Conservation (phyloP, 1,140 invertebrate genomes). For the Tetramorium simillimum region DNA sequence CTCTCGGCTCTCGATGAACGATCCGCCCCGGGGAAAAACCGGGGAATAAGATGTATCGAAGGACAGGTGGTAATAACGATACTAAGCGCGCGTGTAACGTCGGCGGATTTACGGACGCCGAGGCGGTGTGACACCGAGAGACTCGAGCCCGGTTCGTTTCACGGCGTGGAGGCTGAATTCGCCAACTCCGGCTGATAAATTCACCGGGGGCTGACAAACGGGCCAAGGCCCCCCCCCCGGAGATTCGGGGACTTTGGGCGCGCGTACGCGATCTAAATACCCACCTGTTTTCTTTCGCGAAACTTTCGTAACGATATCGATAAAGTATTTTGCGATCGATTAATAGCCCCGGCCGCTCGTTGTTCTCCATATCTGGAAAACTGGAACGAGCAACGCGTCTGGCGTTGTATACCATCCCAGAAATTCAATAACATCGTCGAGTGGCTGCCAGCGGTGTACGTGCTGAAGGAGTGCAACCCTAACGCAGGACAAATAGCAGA, state of each 20-base stretch:
- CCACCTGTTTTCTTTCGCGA: neutral
- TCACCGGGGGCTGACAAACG: neutral
- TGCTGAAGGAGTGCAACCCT: conserved; percentile 49
- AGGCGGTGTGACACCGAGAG: neutral
- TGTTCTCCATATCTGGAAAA: neutral
- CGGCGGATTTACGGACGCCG: neutral
- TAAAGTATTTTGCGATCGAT: neutral
- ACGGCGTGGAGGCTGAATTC: neutral
- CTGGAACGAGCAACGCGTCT: neutral
- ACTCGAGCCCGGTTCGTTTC: conserved; percentile 5
- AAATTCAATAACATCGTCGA: conserved; percentile 53
- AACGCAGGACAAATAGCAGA: conserved; percentile 41
- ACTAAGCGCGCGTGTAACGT: conserved; percentile 19
- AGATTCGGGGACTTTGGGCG: too few species aligned
- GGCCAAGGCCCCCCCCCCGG: neutral
- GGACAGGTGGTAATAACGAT: conserved; percentile 67
- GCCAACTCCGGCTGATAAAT: neutral
- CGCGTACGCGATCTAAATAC: neutral
- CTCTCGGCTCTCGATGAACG: conserved; percentile 13
- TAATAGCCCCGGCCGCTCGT: neutral
- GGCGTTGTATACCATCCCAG: neutral
- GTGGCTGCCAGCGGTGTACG: conserved; percentile 14
- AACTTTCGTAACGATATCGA: neutral
- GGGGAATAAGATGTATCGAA: conserved; percentile 49
- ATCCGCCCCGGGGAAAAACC: conserved; percentile 11